Conservation (phyloP, 2,797 vertebrate genomes). For the Phalanger gymnotis region DNA sequence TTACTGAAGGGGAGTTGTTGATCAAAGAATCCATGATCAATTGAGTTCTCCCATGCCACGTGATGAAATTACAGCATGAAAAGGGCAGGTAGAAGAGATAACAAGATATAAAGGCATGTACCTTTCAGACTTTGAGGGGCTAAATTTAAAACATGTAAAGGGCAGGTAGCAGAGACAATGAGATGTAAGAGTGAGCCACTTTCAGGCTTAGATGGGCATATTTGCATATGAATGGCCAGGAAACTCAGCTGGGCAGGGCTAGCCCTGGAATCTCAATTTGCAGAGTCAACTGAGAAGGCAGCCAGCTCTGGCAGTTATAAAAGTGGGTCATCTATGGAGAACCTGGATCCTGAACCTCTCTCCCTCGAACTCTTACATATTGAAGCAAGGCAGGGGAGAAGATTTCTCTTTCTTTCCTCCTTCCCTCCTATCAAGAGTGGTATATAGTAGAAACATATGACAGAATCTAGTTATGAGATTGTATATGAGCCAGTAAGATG, state of each 20-base stretch:
- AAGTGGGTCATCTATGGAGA: not conserved
- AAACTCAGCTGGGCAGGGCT: not conserved
- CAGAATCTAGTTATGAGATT: not conserved
- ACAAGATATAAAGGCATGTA: not conserved
- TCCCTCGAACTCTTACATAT: not conserved
- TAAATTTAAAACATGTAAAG: not conserved
- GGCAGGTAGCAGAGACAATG: not conserved
- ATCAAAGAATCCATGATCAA: not conserved
- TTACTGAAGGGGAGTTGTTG: not conserved
- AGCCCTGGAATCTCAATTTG: not conserved
- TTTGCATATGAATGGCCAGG: not conserved
- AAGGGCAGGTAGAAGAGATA: not conserved
- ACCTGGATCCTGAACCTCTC: not conserved
- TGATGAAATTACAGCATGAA: not conserved
- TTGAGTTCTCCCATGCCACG: not conserved
- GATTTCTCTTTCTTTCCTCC: not conserved
- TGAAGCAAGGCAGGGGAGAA: not conserved
- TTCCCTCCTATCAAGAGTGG: not conserved
- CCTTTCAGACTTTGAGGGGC: not conserved
- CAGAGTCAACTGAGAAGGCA: not conserved
- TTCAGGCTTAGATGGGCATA: not conserved
- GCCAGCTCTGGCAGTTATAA: not conserved
- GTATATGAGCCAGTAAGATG: not conserved
- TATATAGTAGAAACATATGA: not conserved
- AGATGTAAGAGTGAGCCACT: not conserved